Evolutionary conservation across 2,888 invertebrate genomes (phyloP), one percentile per base, ranked within the genome.

Genomic region (Epicampocera succincta): DNA sequence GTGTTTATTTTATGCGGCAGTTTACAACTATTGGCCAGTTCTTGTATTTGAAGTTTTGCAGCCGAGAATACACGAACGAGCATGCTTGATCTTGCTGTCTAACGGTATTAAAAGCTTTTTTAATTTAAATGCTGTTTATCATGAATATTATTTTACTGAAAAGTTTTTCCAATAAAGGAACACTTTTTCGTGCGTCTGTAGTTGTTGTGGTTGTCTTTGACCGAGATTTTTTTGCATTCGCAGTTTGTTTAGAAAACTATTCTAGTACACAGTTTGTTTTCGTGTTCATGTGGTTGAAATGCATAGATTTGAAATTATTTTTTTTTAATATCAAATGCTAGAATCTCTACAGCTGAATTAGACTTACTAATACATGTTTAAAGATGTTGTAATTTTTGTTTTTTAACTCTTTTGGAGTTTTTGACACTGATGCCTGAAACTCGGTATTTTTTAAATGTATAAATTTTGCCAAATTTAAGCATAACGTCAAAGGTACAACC

Each of bases 361-460:
- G 40, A 21, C 12, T 0, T 21, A 40, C 42, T 2, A 21, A 8
- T 9, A 21, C 58, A 58, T 8, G 0, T 2, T n/a, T 13, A 58
- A 40, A 19, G 13, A 44, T 60, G 3, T 9, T 60, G 42, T 15
- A 44, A 42, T 21, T 21, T n/a, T 60, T 60, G 42, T 44, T 6
- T 15, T 9, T n/a, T 42, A 60, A 25, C 46, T 54, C 33, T 40
- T 46, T 76, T 69, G 13, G 54, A 75, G 75, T 80, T 75, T 71
- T 80, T 80, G 80, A 80, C 80, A 75, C 69, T 80, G 80, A 71
- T 46, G 50, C 71, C 75, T 80, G 80, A 63, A 80, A 74, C 13
- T 58, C 9, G 42, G n/a, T n/a, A n/a, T n/a, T n/a, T n/a, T n/a
- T n/a, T n/a, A n/a, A n/a, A 8, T 42, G 4, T 40, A 68, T 25